phyloP scores from a whole-genome alignment of 2,797 vertebrate species.

The Anomalospiza imberbis region DNA sequence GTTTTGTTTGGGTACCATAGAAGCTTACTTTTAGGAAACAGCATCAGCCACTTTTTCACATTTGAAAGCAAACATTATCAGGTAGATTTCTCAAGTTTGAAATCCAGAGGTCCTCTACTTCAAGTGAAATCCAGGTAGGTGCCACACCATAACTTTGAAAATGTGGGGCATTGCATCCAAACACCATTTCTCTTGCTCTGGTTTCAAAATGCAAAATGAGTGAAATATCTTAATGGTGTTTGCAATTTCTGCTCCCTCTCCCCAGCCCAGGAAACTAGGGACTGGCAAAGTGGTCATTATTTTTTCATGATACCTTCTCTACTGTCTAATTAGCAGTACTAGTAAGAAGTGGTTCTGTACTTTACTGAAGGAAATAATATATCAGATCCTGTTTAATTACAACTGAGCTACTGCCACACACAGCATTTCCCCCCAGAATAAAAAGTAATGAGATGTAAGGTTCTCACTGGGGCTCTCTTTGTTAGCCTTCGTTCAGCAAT shows the following conservation, averaged over 20 bases:
- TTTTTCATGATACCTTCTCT: constrained; percentile 49
- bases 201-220: neutral
- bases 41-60: fast-evolving
- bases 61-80: neutral
- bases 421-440: neutral
- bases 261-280: neutral
- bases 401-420: constrained; percentile 11
- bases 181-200: neutral
- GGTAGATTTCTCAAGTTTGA: neutral
- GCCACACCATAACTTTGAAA: fast-evolving
- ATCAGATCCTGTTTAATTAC: constrained; percentile 59
- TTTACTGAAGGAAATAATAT: constrained; percentile 53
- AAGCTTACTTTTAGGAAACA: neutral
- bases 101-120: neutral
- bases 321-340: constrained; percentile 41
- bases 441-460: neutral
- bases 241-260: neutral
- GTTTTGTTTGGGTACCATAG: neutral
- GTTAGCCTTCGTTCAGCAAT: neutral
- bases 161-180: neutral
- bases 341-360: constrained; percentile 29
- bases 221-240: neutral
- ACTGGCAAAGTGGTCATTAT: constrained; percentile 39
- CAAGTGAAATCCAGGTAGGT: neutral
- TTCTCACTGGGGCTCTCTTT: neutral